Evolutionary conservation across 2,888 invertebrate genomes (phyloP).

Genomic region (Autographa gamma): DNA sequence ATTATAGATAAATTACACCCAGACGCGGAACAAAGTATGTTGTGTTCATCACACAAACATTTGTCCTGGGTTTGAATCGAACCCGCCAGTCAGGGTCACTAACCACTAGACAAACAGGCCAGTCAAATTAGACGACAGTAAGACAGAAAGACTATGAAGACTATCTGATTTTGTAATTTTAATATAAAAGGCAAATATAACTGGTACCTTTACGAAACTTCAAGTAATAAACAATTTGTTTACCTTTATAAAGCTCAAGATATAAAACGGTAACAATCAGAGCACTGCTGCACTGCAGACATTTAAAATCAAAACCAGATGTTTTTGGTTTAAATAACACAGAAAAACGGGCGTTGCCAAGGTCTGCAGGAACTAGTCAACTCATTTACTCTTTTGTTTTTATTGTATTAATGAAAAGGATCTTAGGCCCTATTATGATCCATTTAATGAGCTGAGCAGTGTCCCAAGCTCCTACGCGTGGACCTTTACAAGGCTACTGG

Average conservation of each 20-base stretch:
- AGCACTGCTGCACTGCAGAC: background rate
- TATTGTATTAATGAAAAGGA: background rate
- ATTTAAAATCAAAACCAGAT: slow-evolving; percentile 14
- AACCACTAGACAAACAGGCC: too few species aligned
- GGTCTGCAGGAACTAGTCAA: slow-evolving; percentile 37
- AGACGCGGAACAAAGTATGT: too few species aligned
- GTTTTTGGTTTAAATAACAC: slow-evolving; percentile 30
- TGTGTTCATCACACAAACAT: too few species aligned
- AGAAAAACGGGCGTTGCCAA: slow-evolving; percentile 29
- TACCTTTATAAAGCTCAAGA: background rate
- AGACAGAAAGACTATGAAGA: too few species aligned
- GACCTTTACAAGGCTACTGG: too few species aligned
- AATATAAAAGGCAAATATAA: background rate
- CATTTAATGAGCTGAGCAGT: background rate
- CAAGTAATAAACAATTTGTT: slow-evolving; percentile 4
- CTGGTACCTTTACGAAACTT: background rate
- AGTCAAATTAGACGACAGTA: too few species aligned
- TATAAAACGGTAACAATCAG: background rate
- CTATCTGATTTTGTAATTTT: too few species aligned
- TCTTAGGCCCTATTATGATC: background rate
- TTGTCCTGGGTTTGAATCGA: too few species aligned
- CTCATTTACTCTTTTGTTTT: background rate
- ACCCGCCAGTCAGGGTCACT: too few species aligned
- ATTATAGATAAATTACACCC: too few species aligned
- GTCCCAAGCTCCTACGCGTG: too few species aligned